Percentiles rank a stretch among this genome's conserved stretches.
Conservation (phyloP, 2,113 vertebrate species). For the Strigops habroptila region DNA sequence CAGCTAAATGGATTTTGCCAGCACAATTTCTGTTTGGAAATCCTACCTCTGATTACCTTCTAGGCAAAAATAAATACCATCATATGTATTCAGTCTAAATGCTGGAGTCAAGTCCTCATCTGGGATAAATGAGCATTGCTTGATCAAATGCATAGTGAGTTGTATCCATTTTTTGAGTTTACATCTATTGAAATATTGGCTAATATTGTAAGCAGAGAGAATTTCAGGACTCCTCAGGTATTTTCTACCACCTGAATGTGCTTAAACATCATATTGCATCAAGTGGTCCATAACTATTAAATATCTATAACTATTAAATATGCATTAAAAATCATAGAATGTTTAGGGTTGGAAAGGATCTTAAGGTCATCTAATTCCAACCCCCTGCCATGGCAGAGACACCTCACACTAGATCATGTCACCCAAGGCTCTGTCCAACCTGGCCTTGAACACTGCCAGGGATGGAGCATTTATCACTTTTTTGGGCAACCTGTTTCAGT, state of each 20-base stretch:
- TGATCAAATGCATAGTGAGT: background rate
- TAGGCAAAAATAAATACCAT: conserved; percentile 19
- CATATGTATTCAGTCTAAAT: background rate
- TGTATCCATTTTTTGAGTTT: background rate
- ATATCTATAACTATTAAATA: background rate
- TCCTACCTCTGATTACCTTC: conserved; percentile 33
- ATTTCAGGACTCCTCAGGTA: background rate
- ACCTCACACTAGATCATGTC: background rate
- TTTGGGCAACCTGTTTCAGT: background rate
- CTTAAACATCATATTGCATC: background rate
- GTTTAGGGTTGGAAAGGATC: background rate
- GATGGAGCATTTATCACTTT: background rate
- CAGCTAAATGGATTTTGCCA: conserved; percentile 56
- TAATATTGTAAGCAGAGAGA: background rate
- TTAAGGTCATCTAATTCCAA: background rate
- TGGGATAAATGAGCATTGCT: background rate
- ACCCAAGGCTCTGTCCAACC: background rate
- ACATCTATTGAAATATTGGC: background rate
- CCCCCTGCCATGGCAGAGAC: background rate
- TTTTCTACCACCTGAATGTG: background rate
- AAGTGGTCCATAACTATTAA: background rate
- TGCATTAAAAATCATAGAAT: background rate
- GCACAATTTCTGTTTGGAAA: conserved; percentile 37
- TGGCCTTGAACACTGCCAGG: background rate
- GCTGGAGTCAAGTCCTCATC: background rate